Evolutionary conservation across 2,113 vertebrate species (phyloP).

Genomic region (Tupaia chinensis): DNA sequence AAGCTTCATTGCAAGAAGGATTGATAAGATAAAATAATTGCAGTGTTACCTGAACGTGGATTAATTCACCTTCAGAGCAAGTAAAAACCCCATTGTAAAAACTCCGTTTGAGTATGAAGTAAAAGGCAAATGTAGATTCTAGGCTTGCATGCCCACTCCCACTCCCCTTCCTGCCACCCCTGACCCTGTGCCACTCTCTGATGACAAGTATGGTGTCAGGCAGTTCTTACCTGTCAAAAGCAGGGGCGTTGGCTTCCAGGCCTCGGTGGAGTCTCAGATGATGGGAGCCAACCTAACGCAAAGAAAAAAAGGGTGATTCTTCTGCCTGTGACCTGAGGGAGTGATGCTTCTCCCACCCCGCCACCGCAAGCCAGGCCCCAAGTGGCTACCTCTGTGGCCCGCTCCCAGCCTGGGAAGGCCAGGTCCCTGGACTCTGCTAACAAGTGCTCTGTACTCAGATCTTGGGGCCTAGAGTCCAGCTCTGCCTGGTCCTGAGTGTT

Average conservation of each 20-base stretch:
- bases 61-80: background rate
- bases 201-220: background rate
- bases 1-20: background rate
- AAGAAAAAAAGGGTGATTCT: constrained; percentile 19
- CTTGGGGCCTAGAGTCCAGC: fast-evolving
- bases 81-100: background rate
- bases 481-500: background rate
- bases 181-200: fast-evolving
- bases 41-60: background rate
- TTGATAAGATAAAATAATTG: background rate
- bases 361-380: background rate
- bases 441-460: too few relatives aligned
- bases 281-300: constrained; percentile 88
- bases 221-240: constrained; percentile 89
- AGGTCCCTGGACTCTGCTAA: background rate
- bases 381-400: fast-evolving
- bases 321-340: fast-evolving
- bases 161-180: background rate
- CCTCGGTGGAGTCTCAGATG: constrained; percentile 90
- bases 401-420: background rate
- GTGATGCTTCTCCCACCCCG: fast-evolving
- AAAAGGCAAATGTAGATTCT: background rate
- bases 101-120: background rate
- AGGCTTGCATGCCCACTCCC: background rate
- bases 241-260: constrained; percentile 91